Evolutionary conservation across 2,113 vertebrate genomes (phyloP), one percentile per base, ranked within the genome.

Genomic region (Halcyon malimbica): DNA sequence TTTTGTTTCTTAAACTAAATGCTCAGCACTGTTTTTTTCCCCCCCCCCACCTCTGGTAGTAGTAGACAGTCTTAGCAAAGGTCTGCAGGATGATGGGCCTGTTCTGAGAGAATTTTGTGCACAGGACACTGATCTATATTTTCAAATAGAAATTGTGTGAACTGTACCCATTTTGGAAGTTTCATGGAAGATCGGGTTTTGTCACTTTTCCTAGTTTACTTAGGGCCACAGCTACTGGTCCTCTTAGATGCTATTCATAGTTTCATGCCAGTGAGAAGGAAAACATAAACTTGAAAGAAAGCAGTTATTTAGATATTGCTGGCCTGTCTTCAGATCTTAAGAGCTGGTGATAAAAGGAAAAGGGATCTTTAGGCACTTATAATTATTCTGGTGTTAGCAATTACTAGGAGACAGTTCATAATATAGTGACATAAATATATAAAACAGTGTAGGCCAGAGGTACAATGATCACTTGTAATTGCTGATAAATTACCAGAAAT

Each of bases 381-480:
- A 44, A 41, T 53, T 63, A 17, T 63, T 24, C 6, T 11, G 35
- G 60, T 13, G 17, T 37, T 51, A 56, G 20, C 28, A 69, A 56
- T 73, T 33, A 35, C 29, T 65, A 35, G 26, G 50, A 51, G 24
- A 51, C 23, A 51, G 50, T 24, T 51, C 50, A 51, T 51, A 51
- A 51, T 51, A 25, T 13, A 51, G 14, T 51, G 50, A 51, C 50
- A 51, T 26, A 25, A 51, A 51, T 25, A 51, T 25, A 51, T 50
- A 51, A 51, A 51, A 51, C 7, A 51, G 25, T 51, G 50, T 51
- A 51, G 24, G 48, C 11, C 0, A 16, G 25, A 69, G 23, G 57
- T 13, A 37, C 3, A 0, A 24, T 15, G 8, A 53, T 53, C 39
- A 20, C 12, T 29, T 56, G 1, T 0, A 31, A 19, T 69, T 46